These are phyloP conservation scores for Mionectes olivaceus DNA, from an alignment of 2,797 vertebrate genomes.

Conservation along the genomic window DNA sequence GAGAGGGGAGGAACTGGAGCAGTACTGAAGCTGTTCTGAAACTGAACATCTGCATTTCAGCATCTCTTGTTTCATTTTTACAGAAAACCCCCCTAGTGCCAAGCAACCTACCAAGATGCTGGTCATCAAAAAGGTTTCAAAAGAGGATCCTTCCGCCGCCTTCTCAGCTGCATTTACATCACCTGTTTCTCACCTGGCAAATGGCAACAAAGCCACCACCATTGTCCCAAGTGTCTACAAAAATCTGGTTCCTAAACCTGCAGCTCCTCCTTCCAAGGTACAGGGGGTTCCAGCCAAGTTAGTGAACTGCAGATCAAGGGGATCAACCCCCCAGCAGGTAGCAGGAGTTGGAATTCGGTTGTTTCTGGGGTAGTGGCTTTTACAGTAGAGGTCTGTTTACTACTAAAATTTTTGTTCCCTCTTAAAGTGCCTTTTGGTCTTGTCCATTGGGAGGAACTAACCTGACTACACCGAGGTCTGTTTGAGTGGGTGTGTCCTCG, in stretches of 20 bases:
- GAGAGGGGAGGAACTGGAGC: background rate
- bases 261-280: slow-evolving; percentile 95
- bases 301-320: background rate
- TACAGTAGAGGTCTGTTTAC: background rate
- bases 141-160: slow-evolving; percentile 94
- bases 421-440: background rate
- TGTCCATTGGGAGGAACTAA: background rate
- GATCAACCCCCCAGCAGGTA: background rate
- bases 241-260: slow-evolving; percentile 97
- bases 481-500: background rate
- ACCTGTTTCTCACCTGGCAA: slow-evolving; percentile 89
- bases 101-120: slow-evolving; percentile 99
- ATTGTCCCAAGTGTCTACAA: slow-evolving; percentile 97
- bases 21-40: background rate
- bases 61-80: background rate
- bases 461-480: background rate
- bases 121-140: slow-evolving; percentile 99
- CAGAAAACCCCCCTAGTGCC: slow-evolving; percentile 98
- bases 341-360: background rate
- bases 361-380: background rate
- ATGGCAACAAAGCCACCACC: slow-evolving; percentile 92
- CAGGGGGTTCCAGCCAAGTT: background rate
- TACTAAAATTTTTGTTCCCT: background rate
- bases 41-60: background rate
- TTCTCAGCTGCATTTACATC: slow-evolving; percentile 96